Conservation (phyloP, 2,888 invertebrate genomes). For the Acanthosepion esculentum region DNA sequence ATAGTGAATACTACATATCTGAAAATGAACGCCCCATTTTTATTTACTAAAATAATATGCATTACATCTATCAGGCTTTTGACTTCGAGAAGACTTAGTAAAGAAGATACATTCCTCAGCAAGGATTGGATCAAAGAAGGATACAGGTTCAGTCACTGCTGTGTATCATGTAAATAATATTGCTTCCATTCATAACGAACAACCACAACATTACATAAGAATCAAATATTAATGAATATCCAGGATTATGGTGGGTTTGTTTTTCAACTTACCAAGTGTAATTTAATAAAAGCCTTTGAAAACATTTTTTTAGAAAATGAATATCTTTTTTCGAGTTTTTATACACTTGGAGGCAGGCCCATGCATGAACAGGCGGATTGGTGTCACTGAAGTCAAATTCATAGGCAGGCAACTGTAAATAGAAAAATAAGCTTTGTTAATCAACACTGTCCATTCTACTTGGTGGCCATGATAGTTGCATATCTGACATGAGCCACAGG, state of each 20-base stretch:
- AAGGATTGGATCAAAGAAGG: no score
- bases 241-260: not conserved
- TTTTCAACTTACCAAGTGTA: conserved; percentile 66
- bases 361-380: conserved; percentile 73
- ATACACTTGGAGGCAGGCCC: conserved; percentile 67
- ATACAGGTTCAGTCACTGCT: no score
- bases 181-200: no score
- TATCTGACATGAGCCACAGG: no score
- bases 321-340: conserved; percentile 49
- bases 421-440: not conserved
- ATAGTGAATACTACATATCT: no score
- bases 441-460: not conserved
- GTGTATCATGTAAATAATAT: no score
- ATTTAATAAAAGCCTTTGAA: conserved; percentile 66
- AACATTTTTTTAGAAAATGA: conserved; percentile 68
- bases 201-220: not conserved
- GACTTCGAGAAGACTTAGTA: no score
- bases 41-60: no score
- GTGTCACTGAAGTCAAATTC: conserved; percentile 72
- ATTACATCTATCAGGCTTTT: no score
- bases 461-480: not conserved
- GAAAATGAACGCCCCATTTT: no score
- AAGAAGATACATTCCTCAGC: no score
- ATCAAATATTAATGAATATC: not conserved
- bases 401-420: conserved; percentile 69